Base-by-base conservation (phyloP, 2,113 vertebrate species). In the Petrocephalus microphthalmus region DNA sequence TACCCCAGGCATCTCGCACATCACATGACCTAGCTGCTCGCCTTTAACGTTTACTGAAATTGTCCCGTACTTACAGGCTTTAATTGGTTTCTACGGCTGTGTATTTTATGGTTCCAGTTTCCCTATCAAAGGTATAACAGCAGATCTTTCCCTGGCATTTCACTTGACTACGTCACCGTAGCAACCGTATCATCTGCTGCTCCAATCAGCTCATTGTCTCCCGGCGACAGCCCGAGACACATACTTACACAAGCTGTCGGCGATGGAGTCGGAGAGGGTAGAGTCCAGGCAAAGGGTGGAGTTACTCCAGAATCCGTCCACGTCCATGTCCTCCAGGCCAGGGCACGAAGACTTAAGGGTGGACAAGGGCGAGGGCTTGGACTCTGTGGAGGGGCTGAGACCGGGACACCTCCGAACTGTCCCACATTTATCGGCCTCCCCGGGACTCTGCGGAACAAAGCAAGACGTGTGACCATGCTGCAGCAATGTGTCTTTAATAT, bases 361-460 rank as follows among this genome's bases (percentile, higher is more conserved):
- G 2, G 95, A 94, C 87, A 95, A 90, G 3, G 94, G 95, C 20
- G 95, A 92, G 0, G 93, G 94, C 2, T 92, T 90, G 0, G 87
- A 91, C 20, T 52, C 54, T 2, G 89, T 84, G 64, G 90, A 86
- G 56, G 93, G 92, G 82, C 90, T 91, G 22, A 94, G 93, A 53
- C 93, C 67, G 6, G 85, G 90, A 22, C 93, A 93, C 84, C 91
- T 94, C 89, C 85, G 93, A 57, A 90, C 64, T 1, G 88, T 89
- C 37, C 67, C 88, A 5, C 47, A 49, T 29, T 88, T 92, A 2
- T 89, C 91, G 22, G 91, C 93, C 94, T 95, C 86, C 15, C 29
- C 42, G 81, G n/a, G 22, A 88, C 29, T 52, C 37, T 85, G 78
- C 57, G 53, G 7, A 7, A 60, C 1, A 2, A 13, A n/a, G 22